Conservation (phyloP, 2,888 invertebrate species). For the Caenorhabditis auriculariae region DNA sequence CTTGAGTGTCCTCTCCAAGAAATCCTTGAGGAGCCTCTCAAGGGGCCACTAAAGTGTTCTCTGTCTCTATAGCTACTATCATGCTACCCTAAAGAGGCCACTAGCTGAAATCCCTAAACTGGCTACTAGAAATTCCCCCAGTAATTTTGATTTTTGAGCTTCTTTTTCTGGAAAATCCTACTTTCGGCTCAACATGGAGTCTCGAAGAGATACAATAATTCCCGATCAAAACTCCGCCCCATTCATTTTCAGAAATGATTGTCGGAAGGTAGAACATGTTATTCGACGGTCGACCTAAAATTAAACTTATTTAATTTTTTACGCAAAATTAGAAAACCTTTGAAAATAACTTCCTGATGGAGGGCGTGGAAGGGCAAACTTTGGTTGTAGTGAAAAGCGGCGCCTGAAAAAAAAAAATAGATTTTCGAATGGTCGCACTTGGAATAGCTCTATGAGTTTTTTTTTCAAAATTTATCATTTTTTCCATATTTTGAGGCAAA, state of each 20-base stretch:
- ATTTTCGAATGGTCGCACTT: no score
- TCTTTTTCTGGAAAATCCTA: no score
- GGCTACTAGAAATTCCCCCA: background rate
- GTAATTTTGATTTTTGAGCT: background rate
- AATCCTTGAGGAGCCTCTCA: no score
- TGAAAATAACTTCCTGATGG: conserved; percentile 78
- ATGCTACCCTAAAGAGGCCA: no score
- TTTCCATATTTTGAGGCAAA: no score
- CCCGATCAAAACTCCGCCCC: conserved; percentile 85
- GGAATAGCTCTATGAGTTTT: no score
- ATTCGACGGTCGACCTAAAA: conserved; percentile 56
- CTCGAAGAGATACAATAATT: conserved; percentile 75
- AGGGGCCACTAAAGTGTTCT: no score
- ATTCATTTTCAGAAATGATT: conserved; percentile 81
- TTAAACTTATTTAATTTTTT: background rate
- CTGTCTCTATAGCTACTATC: no score
- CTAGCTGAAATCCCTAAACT: no score
- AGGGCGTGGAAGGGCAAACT: conserved; percentile 79
- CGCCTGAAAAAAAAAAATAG: no score
- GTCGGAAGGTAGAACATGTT: conserved; percentile 67
- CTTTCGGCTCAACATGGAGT: conserved; percentile 38
- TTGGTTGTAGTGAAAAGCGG: conserved; percentile 86
- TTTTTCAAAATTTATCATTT: no score
- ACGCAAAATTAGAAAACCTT: conserved; percentile 19
- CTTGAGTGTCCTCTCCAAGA: no score